Evolutionary conservation across 30 jellyfish, hydroid and myxozoan species (phyloP), one percentile per base, ranked within the genome.

Genomic region (Aurelia coerulea): DNA sequence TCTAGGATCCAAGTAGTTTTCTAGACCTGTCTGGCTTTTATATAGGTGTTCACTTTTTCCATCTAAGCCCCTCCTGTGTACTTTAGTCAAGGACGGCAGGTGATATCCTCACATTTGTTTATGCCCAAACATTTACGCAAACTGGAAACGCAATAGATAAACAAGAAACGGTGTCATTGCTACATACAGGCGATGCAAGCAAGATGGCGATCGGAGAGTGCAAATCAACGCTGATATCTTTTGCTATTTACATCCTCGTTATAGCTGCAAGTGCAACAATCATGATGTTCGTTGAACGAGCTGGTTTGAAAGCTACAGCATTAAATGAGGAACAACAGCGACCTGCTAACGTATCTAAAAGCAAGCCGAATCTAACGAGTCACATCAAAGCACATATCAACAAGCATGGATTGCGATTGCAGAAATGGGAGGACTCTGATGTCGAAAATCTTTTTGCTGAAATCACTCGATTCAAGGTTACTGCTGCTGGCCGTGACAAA

Each of bases 231-330:
- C n/a, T 79, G 62, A 37, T 63, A 14, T 79, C 89, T 17, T 49
- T 79, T 35, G 52, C 73, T n/a, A 66, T 65, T n/a, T 79, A 65
- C 73, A 29, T 79, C 34, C 41, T 79, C 17, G 89, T 79, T 10
- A 54, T 52, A 16, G 80, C 67, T 11, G 89, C 89, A 18, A 69
- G 80, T 65, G 80, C 89, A 13, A 75, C 67, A 13, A 66, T 79
- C 14, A 70, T 79, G 32, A 79, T 79, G 89, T 79, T 79, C 62
- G 67, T 79, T 70, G 89, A 79, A 31, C 80, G 80, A n/a, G 80
- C 65, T 46, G 89, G 89, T 16, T 17, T 79, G 80, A 19, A 42
- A 32, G 49, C 53, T 19, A 34, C 74, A 6, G 78, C 59, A 35
- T 46, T 13, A 65, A 34, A 58, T 10, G 67, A 62, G 29, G 87